phyloP scores from a whole-genome alignment of 1,140 invertebrate genomes.

The Lepeophtheirus salmonis region DNA sequence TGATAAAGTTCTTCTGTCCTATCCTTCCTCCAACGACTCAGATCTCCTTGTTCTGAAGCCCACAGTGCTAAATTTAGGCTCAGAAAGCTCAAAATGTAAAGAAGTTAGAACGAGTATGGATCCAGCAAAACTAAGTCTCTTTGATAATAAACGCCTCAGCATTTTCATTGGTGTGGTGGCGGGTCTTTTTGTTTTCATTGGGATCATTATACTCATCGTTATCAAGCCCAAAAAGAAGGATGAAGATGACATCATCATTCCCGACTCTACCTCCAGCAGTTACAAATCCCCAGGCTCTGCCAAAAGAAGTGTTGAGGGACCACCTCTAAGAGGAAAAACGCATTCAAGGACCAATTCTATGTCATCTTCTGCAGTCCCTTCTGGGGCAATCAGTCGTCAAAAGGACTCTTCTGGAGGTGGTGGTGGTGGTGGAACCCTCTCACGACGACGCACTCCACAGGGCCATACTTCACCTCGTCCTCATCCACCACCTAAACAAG shows the following conservation, averaged over 20 bases:
- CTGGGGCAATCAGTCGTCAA: neutral
- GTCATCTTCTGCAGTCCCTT: neutral
- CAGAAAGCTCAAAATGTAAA: conserved; percentile 12
- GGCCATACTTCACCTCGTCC: neutral
- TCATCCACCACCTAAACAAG: neutral
- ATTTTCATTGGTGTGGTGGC: conserved; percentile 9
- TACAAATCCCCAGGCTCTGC: conserved; percentile 1
- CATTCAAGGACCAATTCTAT: neutral
- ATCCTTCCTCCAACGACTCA: conserved; percentile 10
- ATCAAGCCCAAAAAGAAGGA: conserved; percentile 8
- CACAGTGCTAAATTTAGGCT: conserved; percentile 5
- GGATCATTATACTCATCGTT: conserved; percentile 10
- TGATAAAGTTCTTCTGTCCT: neutral
- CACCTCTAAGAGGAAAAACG: neutral
- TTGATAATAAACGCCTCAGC: conserved; percentile 17
- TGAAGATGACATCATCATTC: neutral
- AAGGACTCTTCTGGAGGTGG: neutral
- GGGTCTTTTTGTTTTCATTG: conserved; percentile 13
- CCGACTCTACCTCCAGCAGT: neutral
- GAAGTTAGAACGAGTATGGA: conserved; percentile 14
- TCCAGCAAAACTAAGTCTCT: conserved; percentile 13
- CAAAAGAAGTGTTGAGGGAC: neutral
- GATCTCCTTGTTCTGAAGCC: conserved; percentile 6
- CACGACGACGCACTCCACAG: neutral
- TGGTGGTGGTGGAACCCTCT: too few species aligned